Conservation (phyloP, 2,113 vertebrate genomes). For the Chionodraco myersi region DNA sequence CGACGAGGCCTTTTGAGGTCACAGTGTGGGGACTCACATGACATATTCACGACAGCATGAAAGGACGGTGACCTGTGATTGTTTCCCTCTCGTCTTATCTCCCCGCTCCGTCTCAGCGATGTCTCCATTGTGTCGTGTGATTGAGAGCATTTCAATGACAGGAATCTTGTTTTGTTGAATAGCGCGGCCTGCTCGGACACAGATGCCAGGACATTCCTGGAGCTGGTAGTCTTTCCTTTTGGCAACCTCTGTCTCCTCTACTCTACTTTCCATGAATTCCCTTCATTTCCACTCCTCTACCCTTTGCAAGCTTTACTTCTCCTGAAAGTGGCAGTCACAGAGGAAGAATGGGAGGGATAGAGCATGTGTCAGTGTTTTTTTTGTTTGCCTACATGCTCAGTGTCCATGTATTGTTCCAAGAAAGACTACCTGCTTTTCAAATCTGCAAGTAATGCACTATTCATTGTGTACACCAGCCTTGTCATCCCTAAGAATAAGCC, state of each 20-base stretch:
- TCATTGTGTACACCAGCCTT: conserved; percentile 11
- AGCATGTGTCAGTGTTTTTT: conserved; percentile 23
- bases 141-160: conserved; percentile 62
- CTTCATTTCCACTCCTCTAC: conserved; percentile 13
- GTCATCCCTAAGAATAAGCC: conserved; percentile 26
- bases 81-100: conserved; percentile 58
- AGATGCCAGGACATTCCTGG: conserved; percentile 75
- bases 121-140: conserved; percentile 54
- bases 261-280: conserved; percentile 26
- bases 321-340: conserved; percentile 29
- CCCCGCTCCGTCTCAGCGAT: conserved; percentile 19
- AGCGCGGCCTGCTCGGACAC: conserved; percentile 26
- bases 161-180: conserved; percentile 71
- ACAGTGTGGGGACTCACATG: conserved; percentile 10
- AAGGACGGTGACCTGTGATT: conserved; percentile 42
- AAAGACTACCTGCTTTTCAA: conserved; percentile 7
- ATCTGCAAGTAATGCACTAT: not conserved
- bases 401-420: conserved; percentile 14
- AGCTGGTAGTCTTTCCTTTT: conserved; percentile 67
- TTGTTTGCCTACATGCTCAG: not conserved
- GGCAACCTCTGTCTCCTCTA: conserved; percentile 47
- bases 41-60: conserved; percentile 35
- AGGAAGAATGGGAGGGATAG: not conserved
- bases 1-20: conserved; percentile 40
- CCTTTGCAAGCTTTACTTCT: conserved; percentile 20